A percentile compares a stretch with the other conserved stretches of the same genome.
These are phyloP conservation scores for Drosophila neocordata DNA, from an alignment of 1,140 invertebrate species.

Conservation along the genomic window DNA sequence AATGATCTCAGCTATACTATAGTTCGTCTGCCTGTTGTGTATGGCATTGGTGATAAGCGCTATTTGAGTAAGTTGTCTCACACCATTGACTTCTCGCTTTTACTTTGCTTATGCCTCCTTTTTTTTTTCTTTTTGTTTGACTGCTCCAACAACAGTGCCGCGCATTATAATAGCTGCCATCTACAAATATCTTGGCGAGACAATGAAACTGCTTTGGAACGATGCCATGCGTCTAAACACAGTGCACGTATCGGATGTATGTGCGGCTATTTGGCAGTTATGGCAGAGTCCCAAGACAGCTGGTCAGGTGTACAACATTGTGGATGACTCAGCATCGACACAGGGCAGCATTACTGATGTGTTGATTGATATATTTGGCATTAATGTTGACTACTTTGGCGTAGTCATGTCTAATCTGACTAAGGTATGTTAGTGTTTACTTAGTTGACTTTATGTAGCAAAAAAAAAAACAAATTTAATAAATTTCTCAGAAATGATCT, in stretches of 20 bases:
- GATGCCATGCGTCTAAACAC: slow-evolving; percentile 93
- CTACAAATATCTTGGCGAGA: slow-evolving; percentile 93
- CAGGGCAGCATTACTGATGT: slow-evolving; percentile 92
- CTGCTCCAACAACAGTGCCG: slow-evolving; percentile 87
- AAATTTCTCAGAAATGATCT: neutral
- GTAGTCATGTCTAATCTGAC: slow-evolving; percentile 90
- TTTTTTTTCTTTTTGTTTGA: slow-evolving; percentile 32
- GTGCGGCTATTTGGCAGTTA: slow-evolving; percentile 88
- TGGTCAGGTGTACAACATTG: slow-evolving; percentile 90
- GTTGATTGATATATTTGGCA: slow-evolving; percentile 92
- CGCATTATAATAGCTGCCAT: slow-evolving; percentile 93
- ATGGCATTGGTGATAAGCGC: slow-evolving; percentile 91
- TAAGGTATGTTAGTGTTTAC: slow-evolving; percentile 83
- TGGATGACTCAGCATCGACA: slow-evolving; percentile 91
- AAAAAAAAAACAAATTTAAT: neutral
- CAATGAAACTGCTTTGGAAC: slow-evolving; percentile 96
- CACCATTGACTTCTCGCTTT: slow-evolving; percentile 12
- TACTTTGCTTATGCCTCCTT: slow-evolving; percentile 32
- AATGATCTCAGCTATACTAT: slow-evolving; percentile 89
- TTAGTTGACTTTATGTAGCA: neutral
- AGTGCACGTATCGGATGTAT: slow-evolving; percentile 92
- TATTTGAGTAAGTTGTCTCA: slow-evolving; percentile 88
- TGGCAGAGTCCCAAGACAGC: slow-evolving; percentile 81
- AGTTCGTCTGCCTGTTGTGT: slow-evolving; percentile 92
- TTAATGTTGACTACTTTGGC: slow-evolving; percentile 94